Conservation (phyloP, 2,797 vertebrate species). For the Mico argentatus region DNA sequence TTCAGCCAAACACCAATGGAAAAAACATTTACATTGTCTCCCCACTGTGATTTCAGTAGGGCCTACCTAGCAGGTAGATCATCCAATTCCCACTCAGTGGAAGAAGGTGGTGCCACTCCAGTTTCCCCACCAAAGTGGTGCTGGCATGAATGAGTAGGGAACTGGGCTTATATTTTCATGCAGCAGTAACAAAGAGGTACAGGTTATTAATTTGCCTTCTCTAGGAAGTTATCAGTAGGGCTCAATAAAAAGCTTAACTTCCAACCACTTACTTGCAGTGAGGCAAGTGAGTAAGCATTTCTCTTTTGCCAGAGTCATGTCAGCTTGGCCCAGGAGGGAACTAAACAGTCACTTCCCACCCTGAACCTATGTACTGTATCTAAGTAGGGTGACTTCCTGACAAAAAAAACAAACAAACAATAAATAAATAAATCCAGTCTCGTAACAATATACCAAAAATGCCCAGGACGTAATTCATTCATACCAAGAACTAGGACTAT, state of each 20-base stretch:
- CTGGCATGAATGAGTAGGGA: neutral
- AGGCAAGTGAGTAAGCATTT: neutral
- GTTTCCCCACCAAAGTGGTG: too few relatives aligned
- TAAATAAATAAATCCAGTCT: neutral
- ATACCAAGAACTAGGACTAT: neutral
- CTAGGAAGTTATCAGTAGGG: neutral
- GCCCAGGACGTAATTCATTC: neutral
- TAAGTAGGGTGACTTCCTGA: neutral
- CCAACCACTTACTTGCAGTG: neutral
- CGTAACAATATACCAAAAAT: neutral
- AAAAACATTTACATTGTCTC: neutral
- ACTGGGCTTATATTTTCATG: neutral
- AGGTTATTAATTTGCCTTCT: neutral
- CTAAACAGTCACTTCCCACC: neutral
- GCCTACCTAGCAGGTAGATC: neutral
- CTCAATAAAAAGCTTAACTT: neutral
- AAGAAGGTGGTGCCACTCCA: neutral
- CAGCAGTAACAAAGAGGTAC: neutral
- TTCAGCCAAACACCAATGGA: neutral
- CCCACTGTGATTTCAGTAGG: neutral
- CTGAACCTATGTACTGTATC: neutral
- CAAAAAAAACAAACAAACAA: neutral
- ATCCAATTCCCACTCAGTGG: neutral
- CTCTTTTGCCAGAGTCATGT: neutral
- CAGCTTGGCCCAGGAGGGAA: neutral